A percentile compares a stretch with the other conserved stretches of the same genome.
Conservation (phyloP, 2,888 invertebrate genomes). For the Harpagoxenus sublaevis region DNA sequence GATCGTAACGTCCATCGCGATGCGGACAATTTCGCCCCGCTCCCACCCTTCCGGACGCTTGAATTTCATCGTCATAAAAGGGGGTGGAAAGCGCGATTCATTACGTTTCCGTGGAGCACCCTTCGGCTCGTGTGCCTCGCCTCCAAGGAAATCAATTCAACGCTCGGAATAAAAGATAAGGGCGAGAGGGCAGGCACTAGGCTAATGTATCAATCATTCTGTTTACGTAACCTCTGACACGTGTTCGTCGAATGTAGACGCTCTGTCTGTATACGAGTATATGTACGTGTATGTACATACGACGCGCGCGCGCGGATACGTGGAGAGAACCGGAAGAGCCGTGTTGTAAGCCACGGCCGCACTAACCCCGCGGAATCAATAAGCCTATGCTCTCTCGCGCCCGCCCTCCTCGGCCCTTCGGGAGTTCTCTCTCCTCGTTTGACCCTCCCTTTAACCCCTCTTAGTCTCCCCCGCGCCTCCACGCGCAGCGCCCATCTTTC, state of each 20-base stretch:
- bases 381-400: slow-evolving; percentile 72
- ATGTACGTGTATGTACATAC: slow-evolving; percentile 52
- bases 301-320: too few species aligned
- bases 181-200: slow-evolving; percentile 72
- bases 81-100: slow-evolving; percentile 72
- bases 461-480: slow-evolving; percentile 48
- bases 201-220: slow-evolving; percentile 85
- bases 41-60: slow-evolving; percentile 3
- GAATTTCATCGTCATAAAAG: slow-evolving; percentile 60
- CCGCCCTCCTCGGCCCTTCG: slow-evolving; percentile 54
- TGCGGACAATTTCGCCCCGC: slow-evolving; percentile 14
- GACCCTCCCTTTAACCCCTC: slow-evolving; percentile 70
- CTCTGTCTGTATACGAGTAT: background rate
- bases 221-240: slow-evolving; percentile 84
- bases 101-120: slow-evolving; percentile 67
- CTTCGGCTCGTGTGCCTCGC: slow-evolving; percentile 39
- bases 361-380: slow-evolving; percentile 75
- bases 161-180: slow-evolving; percentile 79
- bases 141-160: slow-evolving; percentile 75
- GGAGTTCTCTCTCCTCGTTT: slow-evolving; percentile 50
- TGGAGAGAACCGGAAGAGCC: slow-evolving; percentile 24
- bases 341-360: slow-evolving; percentile 53
- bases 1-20: slow-evolving; percentile 11
- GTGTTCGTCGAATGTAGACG: slow-evolving; percentile 70
- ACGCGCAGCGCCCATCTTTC: slow-evolving; percentile 40